Evolutionary conservation across 2,888 invertebrate genomes (phyloP), one percentile per base, ranked within the genome.

Genomic region (Drosophila macrospina): DNA sequence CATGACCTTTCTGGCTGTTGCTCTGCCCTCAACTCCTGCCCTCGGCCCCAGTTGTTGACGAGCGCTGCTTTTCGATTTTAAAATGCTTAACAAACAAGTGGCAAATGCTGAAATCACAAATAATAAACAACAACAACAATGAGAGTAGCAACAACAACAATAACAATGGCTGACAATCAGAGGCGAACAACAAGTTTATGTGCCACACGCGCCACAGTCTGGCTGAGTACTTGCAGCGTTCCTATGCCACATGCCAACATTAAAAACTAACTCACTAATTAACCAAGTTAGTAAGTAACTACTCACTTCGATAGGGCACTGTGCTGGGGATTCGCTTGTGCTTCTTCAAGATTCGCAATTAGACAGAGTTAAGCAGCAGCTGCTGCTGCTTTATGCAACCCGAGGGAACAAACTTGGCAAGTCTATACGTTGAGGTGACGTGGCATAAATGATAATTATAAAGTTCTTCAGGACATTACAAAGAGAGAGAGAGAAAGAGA

Each of bases 41-140:
- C 20, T 48, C 20, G 42, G 2, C 13, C 5, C 13, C 26, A 7
- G 74, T 13, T 41, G 63, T 39, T 79, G 80, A 64, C 66, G 76
- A 81, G 69, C 66, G 32, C 64, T 55, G 60, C 65, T 71, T 72
- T 75, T 83, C 77, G 63, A 86, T 77, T 81, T 86, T 80, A 74
- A 78, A 81, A 80, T 84, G 67, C 67, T 68, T 61, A 68, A 78
- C 81, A 71, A 86, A 74, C 84, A 86, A 86, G 81, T 78, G 78
- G 77, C 74, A 76, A 80, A 54, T 69, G 83, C 61, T 55, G 48
- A 71, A 61, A 55, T 52, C 57, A 65, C 69, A 51, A 67, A 64
- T 61, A 61, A 74, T 52, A 62, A 60, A 41, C 61, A 70, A 42
- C 52, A 60, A 32, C 59, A 75, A 32, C 60, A 74, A 52, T 55